phyloP scores from a whole-genome alignment of 2,797 vertebrate species.

The Lithobates pipiens region DNA sequence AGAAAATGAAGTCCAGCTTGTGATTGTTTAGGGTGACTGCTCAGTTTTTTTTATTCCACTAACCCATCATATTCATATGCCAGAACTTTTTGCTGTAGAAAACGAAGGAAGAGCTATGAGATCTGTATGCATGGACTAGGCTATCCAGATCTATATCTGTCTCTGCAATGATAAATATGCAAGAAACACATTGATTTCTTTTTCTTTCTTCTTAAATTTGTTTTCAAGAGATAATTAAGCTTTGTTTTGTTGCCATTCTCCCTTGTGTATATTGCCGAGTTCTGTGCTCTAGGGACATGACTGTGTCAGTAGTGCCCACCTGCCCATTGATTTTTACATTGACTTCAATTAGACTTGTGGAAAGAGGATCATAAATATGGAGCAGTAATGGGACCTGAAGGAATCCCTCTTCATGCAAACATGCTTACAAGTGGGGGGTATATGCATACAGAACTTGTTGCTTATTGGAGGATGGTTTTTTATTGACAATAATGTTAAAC shows the following conservation, averaged over 20 bases:
- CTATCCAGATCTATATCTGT: slow-evolving; percentile 24
- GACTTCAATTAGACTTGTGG: slow-evolving; percentile 49
- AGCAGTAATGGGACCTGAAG: slow-evolving; percentile 40
- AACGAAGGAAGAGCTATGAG: not conserved
- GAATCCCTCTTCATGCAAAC: not conserved
- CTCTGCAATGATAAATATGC: slow-evolving; percentile 49
- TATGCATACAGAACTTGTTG: not conserved
- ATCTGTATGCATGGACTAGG: not conserved
- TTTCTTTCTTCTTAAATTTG: slow-evolving; percentile 31
- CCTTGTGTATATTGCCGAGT: slow-evolving; percentile 1
- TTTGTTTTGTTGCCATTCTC: not conserved
- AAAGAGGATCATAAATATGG: slow-evolving; percentile 21
- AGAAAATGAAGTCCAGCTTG: too few species aligned
- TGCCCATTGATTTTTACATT: slow-evolving; percentile 41
- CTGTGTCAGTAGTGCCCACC: not conserved
- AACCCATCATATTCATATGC: too few species aligned
- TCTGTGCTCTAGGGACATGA: slow-evolving; percentile 20
- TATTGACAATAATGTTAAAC: not conserved
- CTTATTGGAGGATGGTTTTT: not conserved
- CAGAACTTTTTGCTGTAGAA: too few species aligned
- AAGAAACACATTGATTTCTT: slow-evolving; percentile 10
- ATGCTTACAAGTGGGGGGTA: not conserved
- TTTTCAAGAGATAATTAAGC: slow-evolving; percentile 48
- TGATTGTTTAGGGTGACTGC: too few species aligned
- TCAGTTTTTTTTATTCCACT: too few species aligned